Base-by-base conservation (phyloP, 1,140 invertebrate species). In the Cydia strobilella region DNA sequence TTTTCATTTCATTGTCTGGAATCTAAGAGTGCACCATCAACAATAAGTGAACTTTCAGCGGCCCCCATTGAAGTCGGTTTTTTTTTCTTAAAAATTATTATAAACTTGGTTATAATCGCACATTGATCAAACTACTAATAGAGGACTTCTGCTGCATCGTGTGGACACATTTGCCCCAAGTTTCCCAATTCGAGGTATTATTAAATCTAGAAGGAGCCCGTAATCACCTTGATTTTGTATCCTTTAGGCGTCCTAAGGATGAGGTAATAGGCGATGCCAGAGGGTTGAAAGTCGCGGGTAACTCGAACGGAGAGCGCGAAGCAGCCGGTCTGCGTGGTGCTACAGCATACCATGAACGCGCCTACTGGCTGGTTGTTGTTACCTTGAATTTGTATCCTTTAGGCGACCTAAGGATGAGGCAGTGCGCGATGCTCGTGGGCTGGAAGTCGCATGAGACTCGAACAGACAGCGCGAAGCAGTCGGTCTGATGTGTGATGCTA, bases 181-280 rank as follows among this genome's bases (percentile, higher is more conserved):
- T 27, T 27, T 27, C 3, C 27, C 27, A 27, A 4, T 3, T 27
- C 27, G 3, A 27, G 27, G n/a, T n/a, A n/a, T n/a, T n/a, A n/a
- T n/a, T n/a, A n/a, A n/a, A n/a, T n/a, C n/a, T n/a, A n/a, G n/a
- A n/a, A n/a, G n/a, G n/a, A n/a, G n/a, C n/a, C n/a, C n/a, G n/a
- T n/a, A n/a, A n/a, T n/a, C n/a, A 99, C 98, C 96, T 99, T 99
- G 82, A 99, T 98, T 94, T 98, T 99, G 90, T 98, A 98, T 75
- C 98, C 98, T 93, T 97, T 96, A 83, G 96, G 96, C 48, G 97
- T 98, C 79, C 27, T 27, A 27, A 27, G 27, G 27, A 27, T 27
- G 27, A 27, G 27, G 27, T 27, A 27, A 94, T 99, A 98, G 73
- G 98, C 98, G 83, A 99, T 98, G 84, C 97, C 97, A 76, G 96